phyloP scores from a whole-genome alignment of 1,140 invertebrate species.

The Eriocheir sinensis region DNA sequence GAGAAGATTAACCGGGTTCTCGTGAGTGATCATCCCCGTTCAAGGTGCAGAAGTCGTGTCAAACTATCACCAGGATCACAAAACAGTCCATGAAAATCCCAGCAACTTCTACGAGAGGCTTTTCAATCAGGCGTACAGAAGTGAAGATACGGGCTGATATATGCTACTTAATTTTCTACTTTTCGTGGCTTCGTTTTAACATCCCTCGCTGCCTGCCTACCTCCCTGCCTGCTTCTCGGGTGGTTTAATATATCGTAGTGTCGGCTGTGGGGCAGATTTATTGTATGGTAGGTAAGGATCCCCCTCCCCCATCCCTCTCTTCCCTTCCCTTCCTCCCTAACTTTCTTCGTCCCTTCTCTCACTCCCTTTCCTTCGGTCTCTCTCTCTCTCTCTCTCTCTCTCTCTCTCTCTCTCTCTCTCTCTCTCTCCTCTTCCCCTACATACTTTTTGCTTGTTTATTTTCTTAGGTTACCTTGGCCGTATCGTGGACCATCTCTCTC shows the following conservation, averaged over 20 bases:
- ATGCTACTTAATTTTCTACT: too few species aligned
- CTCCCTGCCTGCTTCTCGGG: slow-evolving; percentile 12
- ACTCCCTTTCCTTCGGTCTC: not conserved
- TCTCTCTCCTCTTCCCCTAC: not conserved
- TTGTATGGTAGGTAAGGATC: slow-evolving; percentile 18
- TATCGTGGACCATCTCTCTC: not conserved
- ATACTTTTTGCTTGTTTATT: slow-evolving; percentile 26
- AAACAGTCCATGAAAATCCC: too few species aligned
- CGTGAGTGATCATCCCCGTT: too few species aligned
- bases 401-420: not conserved
- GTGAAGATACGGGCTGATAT: too few species aligned
- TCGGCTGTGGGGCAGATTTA: slow-evolving; percentile 60
- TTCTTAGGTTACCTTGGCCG: slow-evolving; percentile 14
- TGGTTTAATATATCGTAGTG: slow-evolving; percentile 54
- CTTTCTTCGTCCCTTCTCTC: not conserved
- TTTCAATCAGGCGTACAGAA: too few species aligned
- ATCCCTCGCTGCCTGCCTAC: not conserved
- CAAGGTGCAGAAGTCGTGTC: too few species aligned
- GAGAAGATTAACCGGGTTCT: too few species aligned
- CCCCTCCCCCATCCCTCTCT: not conserved
- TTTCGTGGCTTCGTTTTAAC: too few species aligned
- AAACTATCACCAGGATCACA: too few species aligned
- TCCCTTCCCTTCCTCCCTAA: not conserved
- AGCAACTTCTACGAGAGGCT: too few species aligned
- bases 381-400: not conserved